Evolutionary conservation across 2,113 vertebrate species (phyloP).

Genomic region (rat (Rattus norvegicus)): DNA sequence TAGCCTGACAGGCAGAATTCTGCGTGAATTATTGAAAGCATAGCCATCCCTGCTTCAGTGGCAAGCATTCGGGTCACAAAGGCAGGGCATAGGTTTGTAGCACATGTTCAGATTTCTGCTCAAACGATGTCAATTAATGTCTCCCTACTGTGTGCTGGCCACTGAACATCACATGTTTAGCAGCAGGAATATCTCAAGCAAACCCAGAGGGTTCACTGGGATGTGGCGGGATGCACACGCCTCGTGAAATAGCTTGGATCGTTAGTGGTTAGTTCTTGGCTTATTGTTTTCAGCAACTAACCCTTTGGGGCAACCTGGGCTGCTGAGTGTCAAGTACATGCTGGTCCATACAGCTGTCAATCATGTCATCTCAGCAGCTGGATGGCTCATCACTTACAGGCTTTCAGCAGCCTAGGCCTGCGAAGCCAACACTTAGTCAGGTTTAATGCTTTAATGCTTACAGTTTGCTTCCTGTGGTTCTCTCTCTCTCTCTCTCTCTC

Average conservation of each 20-base stretch:
- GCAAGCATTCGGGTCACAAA: constrained; percentile 23
- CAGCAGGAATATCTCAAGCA: background rate
- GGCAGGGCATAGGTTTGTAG: background rate
- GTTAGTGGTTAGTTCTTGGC: background rate
- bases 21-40: background rate
- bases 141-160: background rate
- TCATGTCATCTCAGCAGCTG: constrained; percentile 21
- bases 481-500: background rate
- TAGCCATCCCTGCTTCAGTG: background rate
- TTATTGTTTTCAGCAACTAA: constrained; percentile 5
- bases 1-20: background rate
- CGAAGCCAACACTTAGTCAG: background rate
- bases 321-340: background rate
- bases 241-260: background rate
- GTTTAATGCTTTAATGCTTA: background rate
- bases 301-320: background rate
- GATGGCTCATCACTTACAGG: background rate
- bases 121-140: background rate
- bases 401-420: background rate
- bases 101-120: background rate
- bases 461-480: background rate
- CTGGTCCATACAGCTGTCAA: background rate
- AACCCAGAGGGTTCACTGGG: background rate
- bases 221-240: background rate
- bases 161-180: background rate